Percentiles rank a stretch among this genome's conserved stretches.
phyloP scores from a whole-genome alignment of 1,140 invertebrate species.

The Formica selysi region DNA sequence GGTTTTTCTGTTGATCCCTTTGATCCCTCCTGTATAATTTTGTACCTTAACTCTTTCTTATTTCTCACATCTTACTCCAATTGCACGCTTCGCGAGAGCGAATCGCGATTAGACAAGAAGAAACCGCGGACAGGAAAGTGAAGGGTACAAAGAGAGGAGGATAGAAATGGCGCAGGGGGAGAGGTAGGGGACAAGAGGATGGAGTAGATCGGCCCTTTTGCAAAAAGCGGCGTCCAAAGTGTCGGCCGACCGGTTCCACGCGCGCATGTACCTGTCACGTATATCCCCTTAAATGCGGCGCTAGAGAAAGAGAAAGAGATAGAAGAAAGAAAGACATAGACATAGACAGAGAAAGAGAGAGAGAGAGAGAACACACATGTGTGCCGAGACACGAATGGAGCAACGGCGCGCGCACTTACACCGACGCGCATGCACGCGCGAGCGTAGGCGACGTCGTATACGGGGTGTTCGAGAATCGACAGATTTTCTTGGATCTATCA shows the following conservation, averaged over 20 bases:
- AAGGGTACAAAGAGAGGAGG: conserved; percentile 17
- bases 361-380: neutral
- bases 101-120: conserved; percentile 2
- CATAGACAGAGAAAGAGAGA: neutral
- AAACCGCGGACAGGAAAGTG: neutral
- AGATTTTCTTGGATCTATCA: neutral
- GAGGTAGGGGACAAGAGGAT: too few species aligned
- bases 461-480: conserved; percentile 23
- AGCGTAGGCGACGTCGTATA: conserved; percentile 44
- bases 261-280: conserved; percentile 63
- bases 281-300: conserved; percentile 41
- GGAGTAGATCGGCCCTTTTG: conserved; percentile 22
- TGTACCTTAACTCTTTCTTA: neutral
- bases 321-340: too few species aligned
- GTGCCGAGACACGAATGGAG: conserved; percentile 19
- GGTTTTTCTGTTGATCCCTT: neutral
- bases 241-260: conserved; percentile 64
- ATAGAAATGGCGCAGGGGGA: conserved; percentile 27
- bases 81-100: neutral
- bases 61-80: conserved; percentile 3
- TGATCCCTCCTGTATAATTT: neutral
- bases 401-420: conserved; percentile 47
- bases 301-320: neutral
- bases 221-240: conserved; percentile 60
- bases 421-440: conserved; percentile 32